phyloP scores from a whole-genome alignment of 2,888 invertebrate genomes.

The Alloscopus bannaensis region DNA sequence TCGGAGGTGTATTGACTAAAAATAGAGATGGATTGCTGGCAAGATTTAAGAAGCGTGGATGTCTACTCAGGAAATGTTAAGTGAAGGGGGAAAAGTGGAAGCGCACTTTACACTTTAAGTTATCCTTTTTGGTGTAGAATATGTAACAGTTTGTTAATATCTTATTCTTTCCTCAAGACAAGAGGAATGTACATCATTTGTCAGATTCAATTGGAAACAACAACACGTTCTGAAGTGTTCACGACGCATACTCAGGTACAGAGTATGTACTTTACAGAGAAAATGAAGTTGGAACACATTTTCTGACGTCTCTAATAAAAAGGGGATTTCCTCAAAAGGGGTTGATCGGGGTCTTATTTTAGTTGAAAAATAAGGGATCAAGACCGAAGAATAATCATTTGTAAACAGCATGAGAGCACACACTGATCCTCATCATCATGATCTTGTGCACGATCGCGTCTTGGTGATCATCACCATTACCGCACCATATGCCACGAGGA shows the following conservation, averaged over 20 bases:
- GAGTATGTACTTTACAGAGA: no score
- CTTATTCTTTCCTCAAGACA: background rate
- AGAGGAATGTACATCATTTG: background rate
- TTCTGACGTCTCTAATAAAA: no score
- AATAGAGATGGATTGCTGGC: no score
- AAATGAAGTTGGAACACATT: no score
- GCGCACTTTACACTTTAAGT: no score
- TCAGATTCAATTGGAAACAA: constrained; percentile 13
- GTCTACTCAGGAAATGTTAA: no score
- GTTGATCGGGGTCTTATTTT: no score
- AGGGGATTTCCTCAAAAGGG: no score
- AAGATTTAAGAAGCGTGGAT: no score
- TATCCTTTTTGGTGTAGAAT: background rate
- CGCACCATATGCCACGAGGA: constrained; percentile 2
- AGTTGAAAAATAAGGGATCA: no score
- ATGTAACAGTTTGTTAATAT: background rate
- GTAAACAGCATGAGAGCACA: constrained; percentile 64
- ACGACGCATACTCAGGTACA: background rate
- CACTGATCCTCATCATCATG: constrained; percentile 53
- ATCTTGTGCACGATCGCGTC: constrained; percentile 56
- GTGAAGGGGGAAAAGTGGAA: no score
- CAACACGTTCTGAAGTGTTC: background rate
- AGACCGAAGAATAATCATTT: constrained; percentile 55
- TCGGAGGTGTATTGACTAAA: no score
- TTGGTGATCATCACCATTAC: constrained; percentile 37